These are phyloP conservation scores for Eupithecia vulgata DNA, from an alignment of 2,888 invertebrate genomes.

Conservation along the genomic window DNA sequence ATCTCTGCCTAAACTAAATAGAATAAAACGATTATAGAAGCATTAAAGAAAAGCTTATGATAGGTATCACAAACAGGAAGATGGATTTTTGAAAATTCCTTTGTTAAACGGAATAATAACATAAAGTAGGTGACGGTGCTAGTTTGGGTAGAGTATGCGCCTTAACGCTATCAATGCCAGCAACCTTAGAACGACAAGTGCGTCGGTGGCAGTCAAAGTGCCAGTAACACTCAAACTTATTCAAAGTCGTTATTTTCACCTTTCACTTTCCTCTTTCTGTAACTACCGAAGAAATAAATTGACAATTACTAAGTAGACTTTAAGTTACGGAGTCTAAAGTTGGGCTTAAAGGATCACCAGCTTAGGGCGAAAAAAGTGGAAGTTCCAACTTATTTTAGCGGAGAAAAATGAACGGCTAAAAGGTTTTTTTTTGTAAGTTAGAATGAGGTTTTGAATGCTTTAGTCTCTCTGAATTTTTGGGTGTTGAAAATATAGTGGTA, in stretches of 20 bases:
- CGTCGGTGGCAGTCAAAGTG: too few relatives aligned
- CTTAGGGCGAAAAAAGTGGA: slow-evolving; percentile 15
- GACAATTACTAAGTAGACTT: slow-evolving; percentile 22
- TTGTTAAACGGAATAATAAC: too few relatives aligned
- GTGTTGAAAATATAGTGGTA: background rate
- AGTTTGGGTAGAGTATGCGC: too few relatives aligned
- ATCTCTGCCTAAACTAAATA: too few relatives aligned
- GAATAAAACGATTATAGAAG: too few relatives aligned
- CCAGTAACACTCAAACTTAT: background rate
- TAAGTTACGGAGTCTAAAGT: slow-evolving; percentile 16
- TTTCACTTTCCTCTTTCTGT: background rate
- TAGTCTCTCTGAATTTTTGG: background rate
- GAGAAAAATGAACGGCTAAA: slow-evolving; percentile 13
- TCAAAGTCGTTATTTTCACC: background rate
- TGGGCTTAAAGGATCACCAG: slow-evolving; percentile 18
- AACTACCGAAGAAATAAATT: slow-evolving; percentile 25
- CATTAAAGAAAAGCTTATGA: too few relatives aligned
- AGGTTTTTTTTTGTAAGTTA: slow-evolving; percentile 2
- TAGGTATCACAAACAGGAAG: too few relatives aligned
- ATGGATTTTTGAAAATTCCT: too few relatives aligned
- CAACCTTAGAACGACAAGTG: too few relatives aligned
- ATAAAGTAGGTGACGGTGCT: too few relatives aligned
- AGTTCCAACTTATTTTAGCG: slow-evolving; percentile 16
- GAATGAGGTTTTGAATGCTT: background rate
- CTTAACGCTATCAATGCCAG: too few relatives aligned